Evolutionary conservation across 2,797 vertebrate genomes (phyloP), one percentile per base, ranked within the genome.

Genomic region (Epinephelus awoara): DNA sequence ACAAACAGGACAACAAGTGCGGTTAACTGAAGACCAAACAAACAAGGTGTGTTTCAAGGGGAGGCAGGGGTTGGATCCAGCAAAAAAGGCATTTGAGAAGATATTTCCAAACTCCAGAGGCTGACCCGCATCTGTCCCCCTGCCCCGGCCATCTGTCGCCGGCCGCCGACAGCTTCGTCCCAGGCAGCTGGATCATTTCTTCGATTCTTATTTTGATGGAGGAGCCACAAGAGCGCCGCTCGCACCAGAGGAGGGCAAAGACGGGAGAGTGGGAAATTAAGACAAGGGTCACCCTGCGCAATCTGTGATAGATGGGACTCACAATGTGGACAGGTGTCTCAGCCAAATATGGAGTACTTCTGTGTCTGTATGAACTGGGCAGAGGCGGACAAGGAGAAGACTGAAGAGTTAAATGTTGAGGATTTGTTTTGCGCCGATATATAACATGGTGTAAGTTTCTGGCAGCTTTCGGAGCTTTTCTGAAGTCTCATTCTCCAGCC

Each of bases 141-240:
- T 8, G 62, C 50, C 72, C 65, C 0, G 56, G 59, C 79, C 93
- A 90, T 92, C 93, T 91, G 90, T 87, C 85, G 29, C 59, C 50
- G n/a, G 42, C 25, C 54, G 5, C 65, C n/a, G 67, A 23, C 73
- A 19, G 74, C 67, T 61, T 82, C 47, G 14, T 83, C 58, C 80
- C 23, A 10, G 79, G 85, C 83, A 75, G 85, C 88, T 72, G 91
- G 90, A 93, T 73, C 72, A 42, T 64, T 72, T 77, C 64, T 77
- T 42, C 46, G 2, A 54, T 38, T 15, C 23, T 70, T 38, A 14
- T 72, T 88, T 86, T 90, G 85, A 93, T 93, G 93, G 91, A 90
- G 87, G 70, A 62, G 64, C 57, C 47, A 38, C 72, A 50, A 42
- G 67, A 67, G 70, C 1, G 40, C 49, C 2, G 25, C 67, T 47